These are phyloP conservation scores for Sylvilagus floridanus DNA, from an alignment of 2,797 vertebrate genomes.

Conservation along the genomic window DNA sequence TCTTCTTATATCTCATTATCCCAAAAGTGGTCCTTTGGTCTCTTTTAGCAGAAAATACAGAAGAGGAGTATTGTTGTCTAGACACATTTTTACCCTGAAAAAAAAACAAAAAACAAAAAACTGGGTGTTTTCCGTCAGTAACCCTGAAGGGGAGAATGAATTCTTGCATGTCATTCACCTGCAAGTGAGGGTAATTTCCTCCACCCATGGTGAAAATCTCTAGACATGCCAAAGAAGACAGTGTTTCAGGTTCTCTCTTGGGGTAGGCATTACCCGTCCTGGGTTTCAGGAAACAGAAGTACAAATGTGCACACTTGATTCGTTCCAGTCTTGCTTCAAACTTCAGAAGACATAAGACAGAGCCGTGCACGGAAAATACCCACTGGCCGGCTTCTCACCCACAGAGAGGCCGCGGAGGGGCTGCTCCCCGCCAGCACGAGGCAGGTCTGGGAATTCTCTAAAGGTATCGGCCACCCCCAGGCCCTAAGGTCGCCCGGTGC, in stretches of 20 bases:
- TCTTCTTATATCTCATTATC: neutral
- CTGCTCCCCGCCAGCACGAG: neutral
- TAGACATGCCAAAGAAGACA: neutral
- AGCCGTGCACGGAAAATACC: neutral
- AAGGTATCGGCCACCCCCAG: neutral
- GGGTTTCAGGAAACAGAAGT: conserved; percentile 26
- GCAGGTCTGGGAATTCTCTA: neutral
- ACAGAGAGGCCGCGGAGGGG: neutral
- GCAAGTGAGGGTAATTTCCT: neutral
- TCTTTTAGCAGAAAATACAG: neutral
- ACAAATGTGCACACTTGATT: neutral
- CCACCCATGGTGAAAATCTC: neutral
- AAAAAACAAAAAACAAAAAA: neutral
- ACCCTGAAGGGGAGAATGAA: neutral
- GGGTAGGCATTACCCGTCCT: neutral
- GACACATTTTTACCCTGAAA: neutral
- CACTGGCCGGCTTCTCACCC: neutral
- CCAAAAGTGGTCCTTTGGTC: neutral
- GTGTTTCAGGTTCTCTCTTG: conserved; percentile 25
- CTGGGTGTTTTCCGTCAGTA: neutral
- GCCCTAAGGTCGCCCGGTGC: neutral
- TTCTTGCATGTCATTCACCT: conserved; percentile 60
- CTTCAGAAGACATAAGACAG: neutral
- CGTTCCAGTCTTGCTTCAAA: neutral
- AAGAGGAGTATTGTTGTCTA: neutral